Percentiles rank a stretch among this genome's conserved stretches.
phyloP scores from a whole-genome alignment of 2,113 vertebrate genomes.

The Grammomys surdaster region DNA sequence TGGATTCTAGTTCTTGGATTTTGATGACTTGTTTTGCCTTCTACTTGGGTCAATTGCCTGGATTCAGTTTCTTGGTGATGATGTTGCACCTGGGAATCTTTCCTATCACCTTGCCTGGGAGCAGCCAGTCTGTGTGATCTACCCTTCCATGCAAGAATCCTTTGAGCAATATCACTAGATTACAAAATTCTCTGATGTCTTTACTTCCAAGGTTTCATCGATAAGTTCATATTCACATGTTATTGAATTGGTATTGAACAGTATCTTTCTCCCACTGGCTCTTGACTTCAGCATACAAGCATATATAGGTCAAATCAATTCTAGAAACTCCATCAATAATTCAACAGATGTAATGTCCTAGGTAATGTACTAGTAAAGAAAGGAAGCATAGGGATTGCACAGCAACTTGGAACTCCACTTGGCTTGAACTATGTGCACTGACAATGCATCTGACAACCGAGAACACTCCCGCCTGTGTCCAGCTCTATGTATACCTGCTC shows the following conservation, averaged over 20 bases:
- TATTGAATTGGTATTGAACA: not conserved
- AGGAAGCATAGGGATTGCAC: not conserved
- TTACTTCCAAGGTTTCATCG: not conserved
- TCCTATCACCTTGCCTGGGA: not conserved
- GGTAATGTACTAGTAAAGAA: not conserved
- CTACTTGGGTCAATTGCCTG: not conserved
- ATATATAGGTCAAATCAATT: not conserved
- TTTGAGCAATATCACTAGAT: not conserved
- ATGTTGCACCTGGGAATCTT: not conserved
- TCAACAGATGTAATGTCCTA: not conserved
- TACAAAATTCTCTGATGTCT: fast-evolving
- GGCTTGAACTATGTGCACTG: not conserved
- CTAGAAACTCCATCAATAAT: not conserved
- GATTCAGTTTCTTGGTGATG: not conserved
- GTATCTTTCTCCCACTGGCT: not conserved
- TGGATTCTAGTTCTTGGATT: not conserved
- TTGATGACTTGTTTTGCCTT: not conserved
- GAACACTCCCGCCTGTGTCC: not conserved
- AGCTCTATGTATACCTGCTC: not conserved
- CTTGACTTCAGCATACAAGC: not conserved
- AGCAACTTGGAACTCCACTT: not conserved
- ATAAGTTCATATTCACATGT: not conserved
- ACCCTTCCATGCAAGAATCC: not conserved
- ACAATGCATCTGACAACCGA: too few relatives aligned
- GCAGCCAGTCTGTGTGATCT: not conserved